Evolutionary conservation across 2,113 vertebrate species (phyloP), one percentile per base, ranked within the genome.

Genomic region (Microcebus jonahi): DNA sequence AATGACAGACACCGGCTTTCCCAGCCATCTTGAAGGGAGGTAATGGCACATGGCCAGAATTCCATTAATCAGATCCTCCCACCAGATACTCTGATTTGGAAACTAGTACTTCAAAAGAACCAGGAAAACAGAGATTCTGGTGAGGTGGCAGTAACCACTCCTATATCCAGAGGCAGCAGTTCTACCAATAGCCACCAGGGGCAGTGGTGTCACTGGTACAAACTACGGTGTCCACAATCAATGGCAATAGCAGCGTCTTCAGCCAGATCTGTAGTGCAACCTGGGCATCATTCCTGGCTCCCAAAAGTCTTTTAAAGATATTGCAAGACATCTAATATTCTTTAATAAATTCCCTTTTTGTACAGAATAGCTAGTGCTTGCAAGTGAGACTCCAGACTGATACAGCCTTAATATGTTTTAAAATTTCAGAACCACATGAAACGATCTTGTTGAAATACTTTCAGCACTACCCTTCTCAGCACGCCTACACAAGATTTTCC

Each of bases 211-310:
- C 8, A 3, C 5, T 2, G 18, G 18, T 11, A 4, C 25, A 3
- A 31, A 15, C 12, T 34, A 0, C 4, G 2, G 0, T 8, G 2
- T 17, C n/a, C 23, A 42, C 7, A 39, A 14, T 1, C 9, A 5
- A 8, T 1, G 7, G 4, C 39, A 27, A 6, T 0, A 11, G 29
- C 0, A 11, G 59, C 2, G 11, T 25, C 53, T 61, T 39, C 88
- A 63, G 61, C 3, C 39, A 76, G 36, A 14, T 91, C 48, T 34
- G 4, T 23, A 9, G 21, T 23, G 2, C 15, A 13, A 77, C 53
- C 6, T 11, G 3, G 18, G 25, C 57, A 57, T 91, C 36, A 21
- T 70, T 88, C 17, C 61, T 83, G 3, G 31, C 42, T 68, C 42
- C 70, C 75, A 15, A 67, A 90, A 59, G 21, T 9, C 61, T 67